Evolutionary conservation across 2,888 invertebrate genomes (phyloP).

Genomic region (Spodoptera picta): DNA sequence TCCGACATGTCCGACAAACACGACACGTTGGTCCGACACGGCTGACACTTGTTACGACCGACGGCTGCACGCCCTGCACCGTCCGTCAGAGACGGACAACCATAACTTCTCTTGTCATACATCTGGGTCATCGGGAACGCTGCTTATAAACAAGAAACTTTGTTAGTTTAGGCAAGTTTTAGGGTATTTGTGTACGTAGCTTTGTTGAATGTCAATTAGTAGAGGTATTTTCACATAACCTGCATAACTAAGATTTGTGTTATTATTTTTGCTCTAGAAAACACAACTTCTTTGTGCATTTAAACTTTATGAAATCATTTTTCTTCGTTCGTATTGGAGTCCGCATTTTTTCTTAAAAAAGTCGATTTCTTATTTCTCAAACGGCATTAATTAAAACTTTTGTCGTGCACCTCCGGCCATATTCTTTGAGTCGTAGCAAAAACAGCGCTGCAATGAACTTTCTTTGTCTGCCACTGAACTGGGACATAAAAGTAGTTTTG

Average conservation of each 20-base stretch:
- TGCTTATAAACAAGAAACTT: constrained; percentile 20
- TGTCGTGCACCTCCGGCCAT: constrained; percentile 21
- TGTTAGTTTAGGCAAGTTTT: constrained; percentile 1
- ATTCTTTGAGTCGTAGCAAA: constrained; percentile 27
- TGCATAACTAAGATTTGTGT: no score
- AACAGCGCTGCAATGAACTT: constrained; percentile 27
- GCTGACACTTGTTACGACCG: constrained; percentile 19
- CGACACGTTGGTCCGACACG: constrained; percentile 5
- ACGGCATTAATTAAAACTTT: constrained; percentile 48
- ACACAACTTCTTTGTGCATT: constrained; percentile 1
- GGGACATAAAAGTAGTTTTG: constrained; percentile 1
- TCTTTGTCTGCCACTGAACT: constrained; percentile 27
- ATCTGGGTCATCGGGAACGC: constrained; percentile 22
- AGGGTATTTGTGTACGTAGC: constrained; percentile 2
- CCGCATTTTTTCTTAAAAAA: constrained; percentile 21
- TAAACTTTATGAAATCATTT: not conserved
- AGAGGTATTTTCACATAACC: no score
- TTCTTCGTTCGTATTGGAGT: constrained; percentile 9
- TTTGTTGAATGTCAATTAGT: not conserved
- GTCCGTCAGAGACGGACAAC: constrained; percentile 19
- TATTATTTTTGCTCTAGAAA: not conserved
- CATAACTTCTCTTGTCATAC: constrained; percentile 17
- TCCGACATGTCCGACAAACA: constrained; percentile 16
- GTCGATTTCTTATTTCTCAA: constrained; percentile 13
- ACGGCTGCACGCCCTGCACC: constrained; percentile 30